These are phyloP conservation scores for Raja brachyura DNA, from an alignment of 2,113 vertebrate genomes.

Conservation along the genomic window DNA sequence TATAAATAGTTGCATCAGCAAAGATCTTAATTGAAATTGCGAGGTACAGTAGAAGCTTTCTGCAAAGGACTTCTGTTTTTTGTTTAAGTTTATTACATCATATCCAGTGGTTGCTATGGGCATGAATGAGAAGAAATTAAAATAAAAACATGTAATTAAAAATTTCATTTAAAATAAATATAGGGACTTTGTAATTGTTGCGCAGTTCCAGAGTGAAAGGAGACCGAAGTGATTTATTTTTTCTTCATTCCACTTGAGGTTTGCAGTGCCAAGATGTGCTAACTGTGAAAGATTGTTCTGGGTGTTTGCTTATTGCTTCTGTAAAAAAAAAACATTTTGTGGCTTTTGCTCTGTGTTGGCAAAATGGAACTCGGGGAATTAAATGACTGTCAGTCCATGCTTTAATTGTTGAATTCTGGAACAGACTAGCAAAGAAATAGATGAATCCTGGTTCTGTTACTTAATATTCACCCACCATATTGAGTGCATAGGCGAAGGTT, in stretches of 20 bases:
- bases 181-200: not conserved
- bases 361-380: not conserved
- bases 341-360: not conserved
- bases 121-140: not conserved
- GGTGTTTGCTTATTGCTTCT: not conserved
- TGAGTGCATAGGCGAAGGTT: not conserved
- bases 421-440: not conserved
- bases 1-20: not conserved
- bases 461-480: not conserved
- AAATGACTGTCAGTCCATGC: not conserved
- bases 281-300: not conserved
- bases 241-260: not conserved
- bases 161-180: not conserved
- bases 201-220: not conserved
- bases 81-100: not conserved
- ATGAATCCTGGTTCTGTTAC: not conserved
- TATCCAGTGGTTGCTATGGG: not conserved
- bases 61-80: not conserved
- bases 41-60: not conserved
- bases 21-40: not conserved
- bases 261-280: not conserved
- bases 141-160: not conserved
- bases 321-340: not conserved
- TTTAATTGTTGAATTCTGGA: constrained; percentile 18
- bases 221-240: not conserved